Conservation (phyloP, 2,113 vertebrate genomes). For the Marcusenius ussheri region DNA sequence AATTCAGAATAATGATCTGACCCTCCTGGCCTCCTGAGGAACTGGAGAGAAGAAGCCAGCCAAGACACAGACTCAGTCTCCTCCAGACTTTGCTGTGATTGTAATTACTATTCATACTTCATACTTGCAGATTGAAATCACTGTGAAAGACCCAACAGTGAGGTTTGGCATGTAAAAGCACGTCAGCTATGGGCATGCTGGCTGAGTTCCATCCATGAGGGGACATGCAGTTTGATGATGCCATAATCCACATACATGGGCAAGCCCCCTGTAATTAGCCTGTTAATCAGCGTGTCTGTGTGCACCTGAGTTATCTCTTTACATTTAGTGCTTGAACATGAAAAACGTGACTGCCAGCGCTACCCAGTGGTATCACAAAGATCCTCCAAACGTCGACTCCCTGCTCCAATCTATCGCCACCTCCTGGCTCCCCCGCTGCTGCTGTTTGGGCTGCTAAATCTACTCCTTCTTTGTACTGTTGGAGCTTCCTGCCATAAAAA, state of each 20-base stretch:
- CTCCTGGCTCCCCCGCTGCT: neutral
- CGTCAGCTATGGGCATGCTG: neutral
- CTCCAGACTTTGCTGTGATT: neutral
- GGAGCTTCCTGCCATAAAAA: neutral
- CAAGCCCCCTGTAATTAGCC: neutral
- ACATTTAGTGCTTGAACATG: neutral
- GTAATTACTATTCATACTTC: neutral
- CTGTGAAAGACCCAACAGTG: neutral
- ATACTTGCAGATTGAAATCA: neutral
- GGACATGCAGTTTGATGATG: neutral
- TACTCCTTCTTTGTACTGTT: neutral
- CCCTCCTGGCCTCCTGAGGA: neutral
- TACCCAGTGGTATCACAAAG: neutral
- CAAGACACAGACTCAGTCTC: neutral
- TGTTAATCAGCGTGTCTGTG: neutral
- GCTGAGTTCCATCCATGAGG: neutral
- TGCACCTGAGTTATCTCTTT: neutral
- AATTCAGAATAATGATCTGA: neutral
- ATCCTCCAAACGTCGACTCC: neutral
- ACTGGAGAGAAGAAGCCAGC: neutral
- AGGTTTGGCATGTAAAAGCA: neutral
- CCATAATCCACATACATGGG: neutral
- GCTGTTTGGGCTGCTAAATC: neutral
- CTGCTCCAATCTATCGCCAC: neutral
- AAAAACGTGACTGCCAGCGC: neutral